Base-by-base conservation (phyloP, 2,888 invertebrate species). In the Dryococelus australis region DNA sequence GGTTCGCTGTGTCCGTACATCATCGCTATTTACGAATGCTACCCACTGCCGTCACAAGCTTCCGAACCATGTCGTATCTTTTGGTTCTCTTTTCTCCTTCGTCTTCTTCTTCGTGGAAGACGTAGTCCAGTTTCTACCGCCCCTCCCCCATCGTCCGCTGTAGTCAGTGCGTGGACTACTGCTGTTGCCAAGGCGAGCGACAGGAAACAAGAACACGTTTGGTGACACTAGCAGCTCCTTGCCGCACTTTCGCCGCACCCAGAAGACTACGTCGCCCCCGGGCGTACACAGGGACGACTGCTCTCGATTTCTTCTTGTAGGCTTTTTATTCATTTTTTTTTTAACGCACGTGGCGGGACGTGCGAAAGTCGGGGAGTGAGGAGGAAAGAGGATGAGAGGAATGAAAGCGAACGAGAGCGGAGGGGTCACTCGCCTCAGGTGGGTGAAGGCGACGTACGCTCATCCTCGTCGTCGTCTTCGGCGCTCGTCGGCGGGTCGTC, bases 241-340 rank as follows among this genome's bases (percentile, higher is more conserved):
- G 80, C 51, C 83, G 87, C 88, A 88, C 89, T 89, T 88, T 89
- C 89, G 89, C 89, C 89, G 87, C 87, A 86, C 88, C 89, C 88
- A 43, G 85, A 65, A 65, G 65, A 65, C 47, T 83, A 65, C 79
- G 47, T 79, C 84, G 83, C 87, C 87, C 87, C 86, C 81, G 87
- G 88, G 87, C 28, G 35, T 28, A 24, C 83, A 83, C 35, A 24
- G 35, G 35, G 51, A 24, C 65, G 84, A 47, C 43, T 89, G 89
- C 86, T 89, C 89, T 89, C 88, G 87, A 89, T 89, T 88, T 87
- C 88, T 86, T 87, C 65, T 65, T 65, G 2, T 3, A 65, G 24
- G 65, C 6, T 20, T n/a, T 65, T 65, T 65, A 35, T 65, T 65
- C 16, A n/a, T 65, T 65, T 65, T 65, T 65, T 65, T 65, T n/a